Percentiles rank a stretch among this genome's conserved stretches.
Evolutionary conservation across 2,113 vertebrate species (phyloP).

Genomic region (Oryzias melastigma): DNA sequence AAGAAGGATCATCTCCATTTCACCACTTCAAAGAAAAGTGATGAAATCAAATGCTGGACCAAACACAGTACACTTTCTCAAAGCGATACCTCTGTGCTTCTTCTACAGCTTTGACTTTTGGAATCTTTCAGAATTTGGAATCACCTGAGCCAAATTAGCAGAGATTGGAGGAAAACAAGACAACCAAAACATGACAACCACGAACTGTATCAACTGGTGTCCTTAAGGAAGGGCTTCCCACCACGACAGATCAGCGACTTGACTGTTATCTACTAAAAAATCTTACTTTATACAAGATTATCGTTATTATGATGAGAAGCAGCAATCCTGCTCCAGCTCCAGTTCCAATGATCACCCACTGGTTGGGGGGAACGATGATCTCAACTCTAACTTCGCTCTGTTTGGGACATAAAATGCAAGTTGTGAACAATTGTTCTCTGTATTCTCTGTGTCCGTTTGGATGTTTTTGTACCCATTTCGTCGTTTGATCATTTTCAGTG

Average conservation of each 20-base stretch:
- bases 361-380: slow-evolving; percentile 40
- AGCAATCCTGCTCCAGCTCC: slow-evolving; percentile 53
- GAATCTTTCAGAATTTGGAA: no score
- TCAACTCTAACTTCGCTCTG: slow-evolving; percentile 57
- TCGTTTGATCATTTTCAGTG: neutral
- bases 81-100: no score
- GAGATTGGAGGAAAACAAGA: no score
- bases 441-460: neutral
- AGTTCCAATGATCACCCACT: slow-evolving; percentile 33
- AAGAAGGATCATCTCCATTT: no score
- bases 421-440: neutral
- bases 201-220: neutral
- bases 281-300: slow-evolving; percentile 67
- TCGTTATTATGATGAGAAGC: slow-evolving; percentile 54
- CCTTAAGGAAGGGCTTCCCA: neutral
- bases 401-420: neutral
- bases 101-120: no score
- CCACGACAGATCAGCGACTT: no score
- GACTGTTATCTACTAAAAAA: neutral
- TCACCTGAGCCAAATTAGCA: neutral
- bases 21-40: no score
- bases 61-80: no score
- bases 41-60: no score
- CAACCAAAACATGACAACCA: no score
- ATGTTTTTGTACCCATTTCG: slow-evolving; percentile 23